Evolutionary conservation across 2,797 vertebrate species (phyloP).

Genomic region (Alectoris magna): DNA sequence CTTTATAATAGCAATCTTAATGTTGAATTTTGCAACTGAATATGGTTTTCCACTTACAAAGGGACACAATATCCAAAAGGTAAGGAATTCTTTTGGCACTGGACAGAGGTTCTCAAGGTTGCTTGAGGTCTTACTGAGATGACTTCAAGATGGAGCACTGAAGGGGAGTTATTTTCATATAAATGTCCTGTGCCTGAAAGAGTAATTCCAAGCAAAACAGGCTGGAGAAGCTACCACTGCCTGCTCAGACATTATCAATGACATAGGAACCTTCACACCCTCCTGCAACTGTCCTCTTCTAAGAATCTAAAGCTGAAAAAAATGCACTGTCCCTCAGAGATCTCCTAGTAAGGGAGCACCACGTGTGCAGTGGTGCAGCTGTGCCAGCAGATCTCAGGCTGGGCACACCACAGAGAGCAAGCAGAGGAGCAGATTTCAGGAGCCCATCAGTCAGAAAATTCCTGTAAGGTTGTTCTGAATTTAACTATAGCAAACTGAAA

Average conservation of each 20-base stretch:
- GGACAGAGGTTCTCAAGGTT: neutral
- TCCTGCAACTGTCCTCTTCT: neutral
- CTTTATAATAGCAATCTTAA: neutral
- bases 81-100: neutral
- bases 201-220: neutral
- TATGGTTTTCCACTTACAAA: neutral
- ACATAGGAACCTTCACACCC: neutral
- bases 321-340: neutral
- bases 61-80: neutral
- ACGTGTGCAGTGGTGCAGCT: fast-evolving
- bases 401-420: too few species aligned
- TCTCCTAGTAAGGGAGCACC: too few species aligned
- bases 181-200: neutral
- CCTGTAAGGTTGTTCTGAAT: neutral
- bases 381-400: fast-evolving
- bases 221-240: neutral
- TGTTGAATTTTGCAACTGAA: neutral
- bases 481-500: neutral
- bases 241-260: neutral
- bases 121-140: neutral
- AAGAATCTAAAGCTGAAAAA: neutral
- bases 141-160: neutral
- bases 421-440: neutral
- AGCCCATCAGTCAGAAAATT: neutral
- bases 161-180: neutral